Conservation (phyloP, 2,113 vertebrate species). For the Corythornis vintsioides region DNA sequence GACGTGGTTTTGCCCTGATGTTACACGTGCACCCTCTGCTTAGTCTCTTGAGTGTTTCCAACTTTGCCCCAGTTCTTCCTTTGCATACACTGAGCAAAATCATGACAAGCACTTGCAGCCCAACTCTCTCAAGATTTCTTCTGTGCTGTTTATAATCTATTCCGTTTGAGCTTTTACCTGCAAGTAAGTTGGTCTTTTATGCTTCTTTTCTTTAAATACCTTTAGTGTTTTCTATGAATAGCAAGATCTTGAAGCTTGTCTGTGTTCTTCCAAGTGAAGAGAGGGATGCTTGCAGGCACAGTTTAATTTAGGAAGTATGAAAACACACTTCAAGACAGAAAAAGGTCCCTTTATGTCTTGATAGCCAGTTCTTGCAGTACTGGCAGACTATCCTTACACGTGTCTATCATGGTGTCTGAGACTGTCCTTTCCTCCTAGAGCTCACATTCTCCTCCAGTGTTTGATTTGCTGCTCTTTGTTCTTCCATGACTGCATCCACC, state of each 20-base stretch:
- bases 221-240: not conserved
- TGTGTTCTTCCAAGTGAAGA: not conserved
- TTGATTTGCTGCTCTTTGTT: not conserved
- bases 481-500: not conserved
- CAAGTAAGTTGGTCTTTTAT: not conserved
- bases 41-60: not conserved
- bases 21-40: not conserved
- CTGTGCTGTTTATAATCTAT: not conserved
- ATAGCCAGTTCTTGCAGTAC: not conserved
- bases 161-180: not conserved
- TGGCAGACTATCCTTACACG: not conserved
- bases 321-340: not conserved
- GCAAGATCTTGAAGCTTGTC: not conserved
- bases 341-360: not conserved
- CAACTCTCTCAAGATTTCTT: not conserved
- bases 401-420: not conserved
- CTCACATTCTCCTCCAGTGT: not conserved
- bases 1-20: not conserved
- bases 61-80: not conserved
- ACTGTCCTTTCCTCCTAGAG: not conserved
- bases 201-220: not conserved
- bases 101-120: not conserved
- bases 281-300: not conserved
- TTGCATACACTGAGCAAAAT: not conserved
- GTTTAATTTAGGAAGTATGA: not conserved